These are phyloP conservation scores for Magallana gigas DNA, from an alignment of 1,140 invertebrate genomes.

Conservation along the genomic window DNA sequence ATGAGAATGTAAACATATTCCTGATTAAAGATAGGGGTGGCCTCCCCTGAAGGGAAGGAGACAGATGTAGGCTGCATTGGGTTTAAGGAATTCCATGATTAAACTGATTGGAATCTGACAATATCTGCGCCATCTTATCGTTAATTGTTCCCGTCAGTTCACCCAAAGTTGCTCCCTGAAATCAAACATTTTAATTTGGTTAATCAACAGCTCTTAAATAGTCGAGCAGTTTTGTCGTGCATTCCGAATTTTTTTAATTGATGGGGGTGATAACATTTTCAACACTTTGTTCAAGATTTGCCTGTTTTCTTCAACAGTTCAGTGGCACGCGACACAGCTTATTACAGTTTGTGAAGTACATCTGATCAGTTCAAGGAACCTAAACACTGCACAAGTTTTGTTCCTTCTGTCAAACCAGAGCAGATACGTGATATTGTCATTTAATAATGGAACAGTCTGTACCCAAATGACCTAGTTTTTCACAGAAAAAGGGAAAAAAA, in stretches of 20 bases:
- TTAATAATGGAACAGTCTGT: not conserved
- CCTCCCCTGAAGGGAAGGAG: constrained; percentile 14
- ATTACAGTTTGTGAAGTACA: not conserved
- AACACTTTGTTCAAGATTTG: constrained; percentile 1
- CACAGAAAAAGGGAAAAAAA: not conserved
- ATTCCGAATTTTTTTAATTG: constrained; percentile 5
- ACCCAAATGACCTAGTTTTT: not conserved
- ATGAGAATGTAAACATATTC: constrained; percentile 25
- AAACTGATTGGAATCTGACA: constrained; percentile 8
- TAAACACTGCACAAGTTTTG: not conserved
- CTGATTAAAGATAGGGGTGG: constrained; percentile 26
- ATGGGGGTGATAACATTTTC: constrained; percentile 33
- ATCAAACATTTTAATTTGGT: constrained; percentile 31
- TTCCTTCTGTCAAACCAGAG: not conserved
- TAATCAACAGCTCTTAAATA: constrained; percentile 29
- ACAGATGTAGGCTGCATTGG: not conserved
- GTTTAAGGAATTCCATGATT: constrained; percentile 34
- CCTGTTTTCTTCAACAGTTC: constrained; percentile 5
- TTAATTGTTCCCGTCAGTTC: constrained; percentile 3
- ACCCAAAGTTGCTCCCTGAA: constrained; percentile 16
- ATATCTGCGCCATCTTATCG: constrained; percentile 9
- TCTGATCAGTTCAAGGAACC: not conserved
- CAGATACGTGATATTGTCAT: not conserved
- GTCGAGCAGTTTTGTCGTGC: not conserved
- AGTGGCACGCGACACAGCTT: constrained; percentile 28